Percentiles rank a stretch among this genome's conserved stretches.
These are phyloP conservation scores for Perithous albicinctus DNA, from an alignment of 2,888 invertebrate genomes.

Conservation along the genomic window DNA sequence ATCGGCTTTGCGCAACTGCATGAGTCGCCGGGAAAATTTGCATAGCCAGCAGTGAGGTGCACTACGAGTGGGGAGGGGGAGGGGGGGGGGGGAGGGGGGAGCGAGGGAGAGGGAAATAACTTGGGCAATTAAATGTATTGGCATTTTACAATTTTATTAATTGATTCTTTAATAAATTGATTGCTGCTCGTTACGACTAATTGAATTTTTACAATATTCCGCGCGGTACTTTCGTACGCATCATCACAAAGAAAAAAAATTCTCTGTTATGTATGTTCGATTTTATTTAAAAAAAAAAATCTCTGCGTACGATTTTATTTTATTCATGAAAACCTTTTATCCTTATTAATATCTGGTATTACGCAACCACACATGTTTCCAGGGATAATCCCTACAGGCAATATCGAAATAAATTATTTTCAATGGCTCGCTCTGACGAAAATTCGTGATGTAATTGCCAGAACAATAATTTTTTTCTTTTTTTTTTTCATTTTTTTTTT, in stretches of 20 bases:
- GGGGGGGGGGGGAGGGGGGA: no score
- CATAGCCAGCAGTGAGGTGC: not conserved
- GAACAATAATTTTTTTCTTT: not conserved
- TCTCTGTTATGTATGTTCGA: constrained; percentile 6
- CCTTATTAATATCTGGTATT: constrained; percentile 34
- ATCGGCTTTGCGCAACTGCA: constrained; percentile 25
- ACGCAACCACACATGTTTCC: not conserved
- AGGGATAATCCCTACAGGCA: not conserved
- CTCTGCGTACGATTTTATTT: constrained; percentile 19
- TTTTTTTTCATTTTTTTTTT: no score
- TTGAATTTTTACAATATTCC: constrained; percentile 11
- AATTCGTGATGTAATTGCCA: constrained; percentile 26
- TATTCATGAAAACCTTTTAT: constrained; percentile 36
- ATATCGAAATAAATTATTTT: constrained; percentile 26
- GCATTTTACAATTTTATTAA: constrained; percentile 22
- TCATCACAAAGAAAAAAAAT: no score
- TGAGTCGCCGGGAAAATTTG: not conserved
- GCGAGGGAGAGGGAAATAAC: no score
- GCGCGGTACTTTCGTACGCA: not conserved
- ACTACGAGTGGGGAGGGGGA: not conserved
- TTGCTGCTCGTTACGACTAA: constrained; percentile 14
- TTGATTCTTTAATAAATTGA: constrained; percentile 16
- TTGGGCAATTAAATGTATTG: constrained; percentile 5
- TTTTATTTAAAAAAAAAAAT: not conserved
- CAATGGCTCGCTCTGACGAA: constrained; percentile 11